Evolutionary conservation across 23 tunicate species (phyloP).

Genomic region (Halocynthia aurantium): DNA sequence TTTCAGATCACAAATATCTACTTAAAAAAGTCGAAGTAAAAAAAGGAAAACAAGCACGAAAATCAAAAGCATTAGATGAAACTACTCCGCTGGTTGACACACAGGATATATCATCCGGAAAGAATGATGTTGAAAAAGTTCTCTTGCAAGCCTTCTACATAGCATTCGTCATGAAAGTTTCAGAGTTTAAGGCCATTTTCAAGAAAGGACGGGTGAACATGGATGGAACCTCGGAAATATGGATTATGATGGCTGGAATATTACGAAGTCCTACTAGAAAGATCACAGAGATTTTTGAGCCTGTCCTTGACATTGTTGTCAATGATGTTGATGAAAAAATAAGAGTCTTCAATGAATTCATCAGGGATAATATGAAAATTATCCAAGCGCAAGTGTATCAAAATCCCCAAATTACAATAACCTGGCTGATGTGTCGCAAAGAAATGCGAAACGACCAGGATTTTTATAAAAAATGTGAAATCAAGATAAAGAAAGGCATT

Average conservation of each 20-base stretch:
- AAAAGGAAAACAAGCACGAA: neutral
- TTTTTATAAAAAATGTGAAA: neutral
- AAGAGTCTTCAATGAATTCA: neutral
- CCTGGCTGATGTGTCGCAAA: neutral
- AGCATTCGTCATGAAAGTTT: neutral
- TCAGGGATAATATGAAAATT: neutral
- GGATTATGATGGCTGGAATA: slow-evolving; percentile 1
- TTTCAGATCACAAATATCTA: neutral
- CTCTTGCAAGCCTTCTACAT: neutral
- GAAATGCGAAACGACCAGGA: neutral
- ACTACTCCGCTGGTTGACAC: neutral
- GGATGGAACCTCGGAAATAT: neutral
- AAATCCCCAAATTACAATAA: neutral
- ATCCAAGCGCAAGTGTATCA: neutral
- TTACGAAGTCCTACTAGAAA: neutral
- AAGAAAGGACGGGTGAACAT: neutral
- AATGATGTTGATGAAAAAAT: neutral
- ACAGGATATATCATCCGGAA: neutral
- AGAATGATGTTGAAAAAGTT: neutral
- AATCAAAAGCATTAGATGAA: neutral
- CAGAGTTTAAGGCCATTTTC: neutral
- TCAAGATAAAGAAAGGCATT: no score
- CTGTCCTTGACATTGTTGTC: neutral
- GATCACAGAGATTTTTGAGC: neutral
- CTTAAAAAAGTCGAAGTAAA: neutral